Conservation (phyloP, 2,888 invertebrate species). For the Shargacucullia verbasci region DNA sequence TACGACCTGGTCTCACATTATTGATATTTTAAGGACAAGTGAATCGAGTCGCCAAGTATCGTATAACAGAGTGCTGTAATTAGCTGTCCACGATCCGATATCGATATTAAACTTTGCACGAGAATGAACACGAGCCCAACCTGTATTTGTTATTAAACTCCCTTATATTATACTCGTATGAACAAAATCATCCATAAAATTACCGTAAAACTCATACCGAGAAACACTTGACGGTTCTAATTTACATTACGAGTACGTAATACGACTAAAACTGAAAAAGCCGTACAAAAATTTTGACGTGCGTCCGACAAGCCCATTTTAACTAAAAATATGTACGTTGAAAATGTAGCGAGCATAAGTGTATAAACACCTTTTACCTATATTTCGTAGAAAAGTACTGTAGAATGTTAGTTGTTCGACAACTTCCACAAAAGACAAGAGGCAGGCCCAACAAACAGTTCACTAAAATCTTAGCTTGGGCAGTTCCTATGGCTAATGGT, state of each 20-base stretch:
- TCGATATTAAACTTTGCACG: slow-evolving; percentile 20
- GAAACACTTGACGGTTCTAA: slow-evolving; percentile 46
- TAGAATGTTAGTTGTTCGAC: slow-evolving; percentile 54
- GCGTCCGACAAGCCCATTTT: slow-evolving; percentile 23
- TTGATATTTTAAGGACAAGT: slow-evolving; percentile 61
- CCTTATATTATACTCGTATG: slow-evolving; percentile 27
- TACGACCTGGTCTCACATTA: slow-evolving; percentile 65
- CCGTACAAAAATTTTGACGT: slow-evolving; percentile 33
- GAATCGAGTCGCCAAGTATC: slow-evolving; percentile 52
- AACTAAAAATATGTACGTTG: slow-evolving; percentile 31
- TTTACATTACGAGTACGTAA: slow-evolving; percentile 48
- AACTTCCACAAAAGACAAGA: slow-evolving; percentile 56
- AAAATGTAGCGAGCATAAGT: slow-evolving; percentile 44
- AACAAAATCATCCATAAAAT: slow-evolving; percentile 45
- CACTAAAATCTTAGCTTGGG: slow-evolving; percentile 59
- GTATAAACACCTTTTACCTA: slow-evolving; percentile 29
- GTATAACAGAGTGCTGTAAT: slow-evolving; percentile 60
- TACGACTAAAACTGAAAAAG: slow-evolving; percentile 41
- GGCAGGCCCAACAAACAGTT: slow-evolving; percentile 59
- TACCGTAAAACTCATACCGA: slow-evolving; percentile 47
- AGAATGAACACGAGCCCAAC: slow-evolving; percentile 12
- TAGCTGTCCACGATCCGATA: slow-evolving; percentile 45
- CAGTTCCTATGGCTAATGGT: slow-evolving; percentile 68
- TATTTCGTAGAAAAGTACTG: slow-evolving; percentile 47
- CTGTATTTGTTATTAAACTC: slow-evolving; percentile 33